These are phyloP conservation scores for Xyliphius kryptos DNA, from an alignment of 2,113 vertebrate genomes.

Conservation along the genomic window DNA sequence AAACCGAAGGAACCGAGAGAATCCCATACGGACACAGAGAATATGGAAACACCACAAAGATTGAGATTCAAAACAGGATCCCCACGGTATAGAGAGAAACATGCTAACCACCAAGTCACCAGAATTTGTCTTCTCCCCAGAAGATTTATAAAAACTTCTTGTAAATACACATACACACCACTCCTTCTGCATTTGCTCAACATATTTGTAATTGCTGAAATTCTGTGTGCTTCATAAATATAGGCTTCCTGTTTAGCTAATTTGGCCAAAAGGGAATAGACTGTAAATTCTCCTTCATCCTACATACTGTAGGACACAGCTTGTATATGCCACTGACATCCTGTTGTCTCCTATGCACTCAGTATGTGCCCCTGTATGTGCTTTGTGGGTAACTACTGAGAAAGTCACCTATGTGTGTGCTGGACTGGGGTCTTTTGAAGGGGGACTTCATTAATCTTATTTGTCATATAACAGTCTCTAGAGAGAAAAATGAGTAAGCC, in stretches of 20 bases:
- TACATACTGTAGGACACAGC: conserved; percentile 8
- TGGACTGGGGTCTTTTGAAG: conserved; percentile 26
- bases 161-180: too few species aligned
- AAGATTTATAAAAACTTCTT: too few species aligned
- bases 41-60: too few species aligned
- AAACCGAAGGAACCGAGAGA: too few species aligned
- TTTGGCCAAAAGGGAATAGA: not conserved
- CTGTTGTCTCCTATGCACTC: conserved; percentile 23
- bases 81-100: too few species aligned
- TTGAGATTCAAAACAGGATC: too few species aligned
- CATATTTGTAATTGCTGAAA: not conserved
- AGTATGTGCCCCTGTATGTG: conserved; percentile 27
- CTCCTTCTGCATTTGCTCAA: not conserved
- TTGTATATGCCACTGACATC: conserved; percentile 18
- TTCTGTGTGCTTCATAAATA: not conserved
- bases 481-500: conserved; percentile 43
- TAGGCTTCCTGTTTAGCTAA: not conserved
- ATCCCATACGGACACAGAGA: too few species aligned
- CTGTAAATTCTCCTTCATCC: conserved; percentile 2
- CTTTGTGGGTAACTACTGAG: conserved; percentile 21
- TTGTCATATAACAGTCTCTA: conserved; percentile 44
- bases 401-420: conserved; percentile 39
- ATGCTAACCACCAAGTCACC: too few species aligned
- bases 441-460: conserved; percentile 46
- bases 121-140: too few species aligned